phyloP scores from a whole-genome alignment of 2,113 vertebrate species.

The Lepus timidus region DNA sequence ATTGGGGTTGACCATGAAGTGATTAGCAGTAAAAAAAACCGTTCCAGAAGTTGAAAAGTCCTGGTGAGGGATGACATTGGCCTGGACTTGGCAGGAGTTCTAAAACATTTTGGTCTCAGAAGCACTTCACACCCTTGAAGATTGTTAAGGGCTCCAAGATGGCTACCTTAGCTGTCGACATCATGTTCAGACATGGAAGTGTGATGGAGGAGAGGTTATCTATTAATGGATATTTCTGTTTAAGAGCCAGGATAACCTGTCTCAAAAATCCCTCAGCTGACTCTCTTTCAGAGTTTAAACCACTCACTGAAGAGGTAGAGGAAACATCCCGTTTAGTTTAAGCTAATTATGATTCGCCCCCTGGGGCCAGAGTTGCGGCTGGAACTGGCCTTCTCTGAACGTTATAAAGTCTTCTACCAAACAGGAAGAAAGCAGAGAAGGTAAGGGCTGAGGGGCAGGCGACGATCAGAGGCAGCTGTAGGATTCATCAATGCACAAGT shows the following conservation, averaged over 20 bases:
- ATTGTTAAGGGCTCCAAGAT: not conserved
- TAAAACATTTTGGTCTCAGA: not conserved
- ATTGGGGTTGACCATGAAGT: not conserved
- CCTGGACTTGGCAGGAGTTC: not conserved
- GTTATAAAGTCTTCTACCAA: not conserved
- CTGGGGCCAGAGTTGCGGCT: not conserved
- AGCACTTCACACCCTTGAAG: not conserved
- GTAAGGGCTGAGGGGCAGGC: not conserved
- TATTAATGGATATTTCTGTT: constrained; percentile 19
- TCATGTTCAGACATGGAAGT: not conserved
- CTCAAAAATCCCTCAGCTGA: not conserved
- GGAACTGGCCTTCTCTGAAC: not conserved
- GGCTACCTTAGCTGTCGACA: not conserved
- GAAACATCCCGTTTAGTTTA: not conserved
- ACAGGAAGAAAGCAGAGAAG: not conserved
- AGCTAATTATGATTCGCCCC: not conserved
- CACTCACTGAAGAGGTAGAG: not conserved
- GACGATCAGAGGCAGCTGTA: not conserved
- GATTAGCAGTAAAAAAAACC: not conserved
- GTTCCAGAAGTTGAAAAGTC: not conserved
- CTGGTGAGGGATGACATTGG: not conserved
- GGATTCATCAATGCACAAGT: not conserved
- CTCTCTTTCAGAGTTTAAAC: not conserved
- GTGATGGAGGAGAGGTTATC: not conserved
- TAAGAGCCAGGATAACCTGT: constrained; percentile 7